These are phyloP conservation scores for Etheostoma perlongum DNA, from an alignment of 2,797 vertebrate genomes.

Conservation along the genomic window DNA sequence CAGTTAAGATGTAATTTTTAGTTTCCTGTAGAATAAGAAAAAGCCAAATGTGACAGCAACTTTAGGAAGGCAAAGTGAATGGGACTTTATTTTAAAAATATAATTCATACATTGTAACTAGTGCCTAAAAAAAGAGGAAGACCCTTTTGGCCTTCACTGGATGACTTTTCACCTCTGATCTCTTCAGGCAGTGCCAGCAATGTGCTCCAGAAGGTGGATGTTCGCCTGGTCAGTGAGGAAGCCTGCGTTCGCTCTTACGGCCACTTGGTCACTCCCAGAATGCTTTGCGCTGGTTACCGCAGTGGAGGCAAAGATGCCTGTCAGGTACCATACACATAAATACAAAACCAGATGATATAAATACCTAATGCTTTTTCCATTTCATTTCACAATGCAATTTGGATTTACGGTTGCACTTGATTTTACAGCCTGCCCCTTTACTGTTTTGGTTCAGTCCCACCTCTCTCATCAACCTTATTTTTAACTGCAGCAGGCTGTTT, in stretches of 20 bases:
- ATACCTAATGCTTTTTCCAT: background rate
- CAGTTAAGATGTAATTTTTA: background rate
- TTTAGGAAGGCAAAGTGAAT: too few species aligned
- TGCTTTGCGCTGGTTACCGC: conserved; percentile 94
- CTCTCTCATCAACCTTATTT: too few species aligned
- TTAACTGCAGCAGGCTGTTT: too few species aligned
- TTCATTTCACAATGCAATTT: background rate
- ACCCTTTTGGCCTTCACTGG: background rate
- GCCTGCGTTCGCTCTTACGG: conserved; percentile 89
- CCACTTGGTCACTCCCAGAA: conserved; percentile 90
- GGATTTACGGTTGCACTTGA: background rate
- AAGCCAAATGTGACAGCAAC: background rate
- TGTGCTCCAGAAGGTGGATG: conserved; percentile 91
- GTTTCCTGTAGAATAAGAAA: background rate
- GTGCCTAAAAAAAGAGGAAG: background rate
- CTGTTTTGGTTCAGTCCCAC: too few species aligned
- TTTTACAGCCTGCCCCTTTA: too few species aligned
- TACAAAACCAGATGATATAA: background rate
- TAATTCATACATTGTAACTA: background rate
- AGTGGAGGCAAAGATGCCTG: conserved; percentile 92
- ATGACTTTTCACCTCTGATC: conserved; percentile 1
- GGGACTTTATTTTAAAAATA: background rate
- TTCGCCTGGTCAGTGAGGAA: conserved; percentile 90
- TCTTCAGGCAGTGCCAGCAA: conserved; percentile 84
- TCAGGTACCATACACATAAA: conserved; percentile 85